These are phyloP conservation scores for Drosophila truncata DNA, from an alignment of 1,140 invertebrate species.

Conservation along the genomic window DNA sequence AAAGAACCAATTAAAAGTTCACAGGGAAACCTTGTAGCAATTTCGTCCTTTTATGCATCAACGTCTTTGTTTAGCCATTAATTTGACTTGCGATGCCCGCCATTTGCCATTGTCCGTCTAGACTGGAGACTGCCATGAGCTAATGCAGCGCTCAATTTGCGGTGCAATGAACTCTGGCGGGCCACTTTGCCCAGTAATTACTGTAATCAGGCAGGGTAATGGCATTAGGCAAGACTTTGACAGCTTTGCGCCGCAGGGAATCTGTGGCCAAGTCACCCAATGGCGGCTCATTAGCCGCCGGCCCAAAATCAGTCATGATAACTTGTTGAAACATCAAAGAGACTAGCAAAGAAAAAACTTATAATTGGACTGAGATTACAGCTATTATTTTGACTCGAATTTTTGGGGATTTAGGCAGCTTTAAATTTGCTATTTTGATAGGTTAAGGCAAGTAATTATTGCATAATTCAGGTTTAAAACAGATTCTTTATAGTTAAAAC, in stretches of 20 bases:
- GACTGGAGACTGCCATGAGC: constrained; percentile 21
- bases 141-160: constrained; percentile 57
- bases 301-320: constrained; percentile 10
- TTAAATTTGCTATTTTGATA: background rate
- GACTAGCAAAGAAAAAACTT: background rate
- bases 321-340: constrained; percentile 45
- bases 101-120: constrained; percentile 58
- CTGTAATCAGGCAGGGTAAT: constrained; percentile 50
- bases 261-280: constrained; percentile 22
- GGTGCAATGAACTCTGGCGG: constrained; percentile 66
- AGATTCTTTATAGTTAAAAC: background rate
- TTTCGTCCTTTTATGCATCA: constrained; percentile 32
- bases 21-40: background rate
- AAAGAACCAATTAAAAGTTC: constrained; percentile 4
- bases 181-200: constrained; percentile 46
- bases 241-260: constrained; percentile 19
- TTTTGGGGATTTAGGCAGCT: background rate
- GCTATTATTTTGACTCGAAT: background rate
- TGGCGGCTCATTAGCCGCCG: constrained; percentile 35
- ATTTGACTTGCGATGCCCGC: constrained; percentile 37
- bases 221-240: constrained; percentile 39
- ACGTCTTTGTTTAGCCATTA: constrained; percentile 57
- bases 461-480: background rate
- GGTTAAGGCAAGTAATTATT: background rate
- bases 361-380: constrained; percentile 21